These are phyloP conservation scores for Syngnathus typhle DNA, from an alignment of 2,113 vertebrate species.

Conservation along the genomic window DNA sequence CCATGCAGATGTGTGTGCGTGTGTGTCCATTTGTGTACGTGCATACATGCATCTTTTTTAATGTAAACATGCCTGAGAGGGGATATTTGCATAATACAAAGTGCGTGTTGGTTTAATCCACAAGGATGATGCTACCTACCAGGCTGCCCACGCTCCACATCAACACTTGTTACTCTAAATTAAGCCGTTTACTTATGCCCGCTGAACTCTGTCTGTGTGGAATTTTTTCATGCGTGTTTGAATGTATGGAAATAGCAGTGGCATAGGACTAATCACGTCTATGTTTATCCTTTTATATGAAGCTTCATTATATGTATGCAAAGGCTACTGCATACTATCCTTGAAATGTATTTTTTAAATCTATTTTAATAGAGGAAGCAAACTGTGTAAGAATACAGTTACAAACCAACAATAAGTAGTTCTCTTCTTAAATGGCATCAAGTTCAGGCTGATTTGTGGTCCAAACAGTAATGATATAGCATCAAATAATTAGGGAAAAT, in stretches of 20 bases:
- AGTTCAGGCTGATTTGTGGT: neutral
- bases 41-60: slow-evolving; percentile 36
- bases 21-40: slow-evolving; percentile 7
- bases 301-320: slow-evolving; percentile 16
- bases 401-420: neutral
- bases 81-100: slow-evolving; percentile 48
- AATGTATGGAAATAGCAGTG: slow-evolving; percentile 15
- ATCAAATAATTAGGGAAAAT: neutral
- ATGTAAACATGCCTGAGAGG: slow-evolving; percentile 42
- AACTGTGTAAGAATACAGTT: too few relatives aligned
- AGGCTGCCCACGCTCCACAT: slow-evolving; percentile 51
- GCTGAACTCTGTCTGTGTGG: slow-evolving; percentile 51
- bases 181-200: slow-evolving; percentile 64
- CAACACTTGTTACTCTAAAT: slow-evolving; percentile 66
- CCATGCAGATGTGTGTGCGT: neutral
- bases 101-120: slow-evolving; percentile 51
- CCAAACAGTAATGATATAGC: neutral
- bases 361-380: slow-evolving; percentile 4
- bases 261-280: neutral
- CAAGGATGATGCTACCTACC: slow-evolving; percentile 59
- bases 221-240: slow-evolving; percentile 27
- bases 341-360: too few relatives aligned
- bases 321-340: slow-evolving; percentile 10
- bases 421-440: neutral
- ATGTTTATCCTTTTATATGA: neutral